Evolutionary conservation across 1,140 invertebrate species (phyloP).

Genomic region (Sycobia sp.): DNA sequence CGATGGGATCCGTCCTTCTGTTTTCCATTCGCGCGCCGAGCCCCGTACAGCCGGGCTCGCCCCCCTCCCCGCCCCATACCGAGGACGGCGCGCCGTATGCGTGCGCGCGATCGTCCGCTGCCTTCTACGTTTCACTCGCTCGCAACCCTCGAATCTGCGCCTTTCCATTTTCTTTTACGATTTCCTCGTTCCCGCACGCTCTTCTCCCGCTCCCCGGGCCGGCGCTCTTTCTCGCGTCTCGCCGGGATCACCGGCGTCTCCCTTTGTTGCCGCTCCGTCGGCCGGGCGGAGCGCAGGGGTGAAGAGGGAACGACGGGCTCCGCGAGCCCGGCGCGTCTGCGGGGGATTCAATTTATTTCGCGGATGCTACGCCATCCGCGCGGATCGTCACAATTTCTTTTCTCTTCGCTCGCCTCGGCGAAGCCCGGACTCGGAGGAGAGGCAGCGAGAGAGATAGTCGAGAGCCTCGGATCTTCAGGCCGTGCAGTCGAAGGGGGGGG

Average conservation of each 20-base stretch:
- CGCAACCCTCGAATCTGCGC: not conserved
- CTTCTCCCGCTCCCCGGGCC: not conserved
- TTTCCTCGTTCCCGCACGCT: not conserved
- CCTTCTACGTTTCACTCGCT: slow-evolving; percentile 2
- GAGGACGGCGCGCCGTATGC: no score
- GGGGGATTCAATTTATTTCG: slow-evolving; percentile 52
- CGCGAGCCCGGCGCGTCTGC: no score
- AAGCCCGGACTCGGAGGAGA: not conserved
- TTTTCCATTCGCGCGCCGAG: slow-evolving; percentile 23
- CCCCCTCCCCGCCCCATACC: no score
- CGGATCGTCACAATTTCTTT: slow-evolving; percentile 50
- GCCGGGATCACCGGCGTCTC: no score
- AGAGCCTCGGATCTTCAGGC: no score
- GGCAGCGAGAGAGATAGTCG: no score
- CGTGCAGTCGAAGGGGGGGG: no score
- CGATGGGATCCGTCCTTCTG: slow-evolving; percentile 37
- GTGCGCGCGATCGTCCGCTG: no score
- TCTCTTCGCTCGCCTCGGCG: slow-evolving; percentile 26
- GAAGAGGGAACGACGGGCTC: no score
- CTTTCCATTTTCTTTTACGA: slow-evolving; percentile 30
- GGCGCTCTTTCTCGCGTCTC: no score
- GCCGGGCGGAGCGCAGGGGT: no score
- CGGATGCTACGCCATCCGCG: slow-evolving; percentile 40
- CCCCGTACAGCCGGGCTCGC: not conserved
- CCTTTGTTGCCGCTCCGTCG: no score